A percentile compares a stretch with the other conserved stretches of the same genome.
These are phyloP conservation scores for Bagarius yarrelli DNA, from an alignment of 2,113 vertebrate species.

Conservation along the genomic window DNA sequence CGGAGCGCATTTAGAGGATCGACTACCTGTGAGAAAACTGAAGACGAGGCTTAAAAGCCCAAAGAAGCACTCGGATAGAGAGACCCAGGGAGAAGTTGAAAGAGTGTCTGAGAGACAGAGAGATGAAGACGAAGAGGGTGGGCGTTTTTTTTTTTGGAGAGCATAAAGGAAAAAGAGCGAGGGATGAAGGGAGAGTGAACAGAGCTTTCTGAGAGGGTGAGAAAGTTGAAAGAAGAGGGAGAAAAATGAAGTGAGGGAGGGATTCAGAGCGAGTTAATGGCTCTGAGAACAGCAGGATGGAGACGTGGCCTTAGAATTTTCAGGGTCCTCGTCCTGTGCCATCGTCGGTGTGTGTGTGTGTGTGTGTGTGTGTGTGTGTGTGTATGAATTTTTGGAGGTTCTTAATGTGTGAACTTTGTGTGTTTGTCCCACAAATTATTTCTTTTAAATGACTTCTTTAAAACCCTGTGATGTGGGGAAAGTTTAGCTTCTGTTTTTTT, in stretches of 20 bases:
- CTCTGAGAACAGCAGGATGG: slow-evolving; percentile 36
- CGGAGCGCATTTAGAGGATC: slow-evolving; percentile 65
- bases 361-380: slow-evolving; percentile 39
- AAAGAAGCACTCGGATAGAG: slow-evolving; percentile 54
- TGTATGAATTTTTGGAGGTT: slow-evolving; percentile 26
- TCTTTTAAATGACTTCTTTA: no score
- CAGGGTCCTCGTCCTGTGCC: slow-evolving; percentile 2
- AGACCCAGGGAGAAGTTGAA: slow-evolving; percentile 52
- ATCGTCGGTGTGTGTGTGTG: slow-evolving; percentile 24
- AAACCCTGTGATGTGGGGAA: no score
- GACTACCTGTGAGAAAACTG: slow-evolving; percentile 71
- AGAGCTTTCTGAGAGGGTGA: slow-evolving; percentile 41
- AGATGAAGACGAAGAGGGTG: slow-evolving; percentile 53
- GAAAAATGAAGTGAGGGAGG: slow-evolving; percentile 8
- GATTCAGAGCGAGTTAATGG: slow-evolving; percentile 53
- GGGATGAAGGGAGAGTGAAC: slow-evolving; percentile 45
- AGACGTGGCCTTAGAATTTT: slow-evolving; percentile 26
- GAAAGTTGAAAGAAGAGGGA: slow-evolving; percentile 54
- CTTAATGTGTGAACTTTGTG: slow-evolving; percentile 39
- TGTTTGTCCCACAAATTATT: no score
- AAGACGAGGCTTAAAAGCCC: slow-evolving; percentile 76
- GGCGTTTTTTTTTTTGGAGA: background rate
- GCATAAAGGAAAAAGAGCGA: slow-evolving; percentile 17
- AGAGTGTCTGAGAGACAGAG: slow-evolving; percentile 9
- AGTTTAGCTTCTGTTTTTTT: no score